Conservation (phyloP, 2,797 vertebrate species). For the Pteropus rufus region DNA sequence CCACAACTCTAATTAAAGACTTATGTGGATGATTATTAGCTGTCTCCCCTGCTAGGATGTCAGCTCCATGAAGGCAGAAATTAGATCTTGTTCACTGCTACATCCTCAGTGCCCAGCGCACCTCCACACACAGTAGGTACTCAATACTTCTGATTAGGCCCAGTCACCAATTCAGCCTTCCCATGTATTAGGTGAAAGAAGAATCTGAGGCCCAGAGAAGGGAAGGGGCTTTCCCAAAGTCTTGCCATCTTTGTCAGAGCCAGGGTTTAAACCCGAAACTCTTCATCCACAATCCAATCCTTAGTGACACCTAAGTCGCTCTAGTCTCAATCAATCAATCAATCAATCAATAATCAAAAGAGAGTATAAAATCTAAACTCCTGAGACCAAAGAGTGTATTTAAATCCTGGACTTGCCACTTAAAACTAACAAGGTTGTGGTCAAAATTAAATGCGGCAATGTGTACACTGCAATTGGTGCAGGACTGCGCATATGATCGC, state of each 20-base stretch:
- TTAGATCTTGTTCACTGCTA: background rate
- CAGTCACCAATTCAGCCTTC: background rate
- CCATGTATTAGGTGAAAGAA: background rate
- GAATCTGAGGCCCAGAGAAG: background rate
- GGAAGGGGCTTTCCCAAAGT: background rate
- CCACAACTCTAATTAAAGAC: background rate
- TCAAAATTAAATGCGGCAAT: background rate
- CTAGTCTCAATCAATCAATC: background rate
- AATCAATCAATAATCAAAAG: background rate
- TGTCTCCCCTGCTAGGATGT: background rate
- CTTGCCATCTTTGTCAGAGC: background rate
- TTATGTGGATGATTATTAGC: background rate
- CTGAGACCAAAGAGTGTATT: background rate
- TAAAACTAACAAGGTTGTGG: background rate
- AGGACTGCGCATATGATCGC: background rate
- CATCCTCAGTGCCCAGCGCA: background rate
- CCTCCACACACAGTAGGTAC: rapidly evolving
- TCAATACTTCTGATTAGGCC: background rate
- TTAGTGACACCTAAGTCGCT: background rate
- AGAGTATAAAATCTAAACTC: background rate
- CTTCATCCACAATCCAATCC: background rate
- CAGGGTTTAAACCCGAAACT: background rate
- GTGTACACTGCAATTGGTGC: background rate
- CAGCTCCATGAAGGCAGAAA: background rate
- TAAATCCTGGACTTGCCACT: background rate